Base-by-base conservation (phyloP, 2,888 invertebrate genomes). In the Stenchaetothrips biformis region DNA sequence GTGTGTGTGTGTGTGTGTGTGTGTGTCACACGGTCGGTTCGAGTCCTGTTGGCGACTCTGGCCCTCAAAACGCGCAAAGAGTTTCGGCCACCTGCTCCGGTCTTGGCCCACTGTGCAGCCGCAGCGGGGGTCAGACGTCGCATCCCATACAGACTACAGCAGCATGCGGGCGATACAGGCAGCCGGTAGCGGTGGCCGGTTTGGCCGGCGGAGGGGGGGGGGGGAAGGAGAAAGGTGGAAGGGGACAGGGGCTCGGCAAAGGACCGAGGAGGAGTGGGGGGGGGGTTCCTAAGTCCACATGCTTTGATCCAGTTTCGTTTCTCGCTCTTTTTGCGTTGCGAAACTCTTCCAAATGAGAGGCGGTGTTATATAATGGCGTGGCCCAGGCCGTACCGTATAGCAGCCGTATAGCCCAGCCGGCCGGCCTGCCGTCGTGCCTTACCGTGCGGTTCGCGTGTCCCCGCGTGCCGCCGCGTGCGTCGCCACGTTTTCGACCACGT, bases 311-410 rank as follows among this genome's bases (percentile, higher is more conserved):
- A 74, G 67, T 74, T 74, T 74, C 25, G 67, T 74, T 74, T 74
- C 67, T 74, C 67, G 67, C 21, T 74, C 67, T 74, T 74, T 74
- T 74, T 74, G 67, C 67, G 67, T 74, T 74, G 67, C 67, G 67
- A 74, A 74, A 74, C 67, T 21, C 25, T 74, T 74, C 67, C 67
- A 74, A 74, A 74, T 74, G 67, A 74, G 67, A 74, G 67, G 67
- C 67, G 67, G 67, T 74, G 67, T 74, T 74, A 74, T 74, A 74
- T 74, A 74, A 74, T 21, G 67, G 67, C 21, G 67, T 74, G 67
- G 67, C 67, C 67, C 67, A 74, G 37, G 37, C 37, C 37, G 37
- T 37, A 37, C 37, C 37, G 37, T 37, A 37, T 37, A 37, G 37
- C 37, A 25, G 67, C 67, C 25, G 53, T 37, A 37, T 37, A 37